Conservation (phyloP, 2,888 invertebrate species). For the Archaeoteleia sp. region DNA sequence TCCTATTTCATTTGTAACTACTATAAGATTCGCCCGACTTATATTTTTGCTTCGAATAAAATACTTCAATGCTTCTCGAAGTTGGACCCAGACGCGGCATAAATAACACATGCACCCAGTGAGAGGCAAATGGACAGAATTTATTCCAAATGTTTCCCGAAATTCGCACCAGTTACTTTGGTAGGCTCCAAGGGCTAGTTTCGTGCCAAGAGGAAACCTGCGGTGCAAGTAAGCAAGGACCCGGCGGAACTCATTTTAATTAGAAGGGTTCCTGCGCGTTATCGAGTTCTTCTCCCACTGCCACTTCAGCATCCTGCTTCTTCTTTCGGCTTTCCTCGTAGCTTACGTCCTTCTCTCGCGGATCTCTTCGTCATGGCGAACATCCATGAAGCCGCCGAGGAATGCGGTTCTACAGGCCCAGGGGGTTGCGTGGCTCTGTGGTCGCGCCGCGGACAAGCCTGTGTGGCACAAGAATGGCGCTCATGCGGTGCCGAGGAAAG, state of each 20-base stretch:
- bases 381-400: conserved; percentile 64
- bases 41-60: no score
- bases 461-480: conserved; percentile 6
- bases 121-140: no score
- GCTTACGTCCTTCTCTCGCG: conserved; percentile 3
- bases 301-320: conserved; percentile 3
- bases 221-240: conserved; percentile 1
- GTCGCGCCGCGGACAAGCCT: conserved; percentile 10
- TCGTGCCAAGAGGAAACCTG: not conserved
- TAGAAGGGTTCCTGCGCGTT: conserved; percentile 37
- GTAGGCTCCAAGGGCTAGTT: not conserved
- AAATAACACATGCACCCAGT: no score
- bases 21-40: no score
- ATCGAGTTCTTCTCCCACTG: conserved; percentile 21
- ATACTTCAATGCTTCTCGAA: no score
- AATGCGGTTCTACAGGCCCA: conserved; percentile 70
- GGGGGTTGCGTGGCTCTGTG: conserved; percentile 57
- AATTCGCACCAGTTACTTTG: not conserved
- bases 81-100: no score
- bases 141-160: no score
- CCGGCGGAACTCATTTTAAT: conserved; percentile 39
- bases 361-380: conserved; percentile 10
- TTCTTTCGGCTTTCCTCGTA: not conserved
- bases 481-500: conserved; percentile 33
- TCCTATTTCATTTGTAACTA: no score